These are phyloP conservation scores for Drosophila quasianomalipes DNA, from an alignment of 2,888 invertebrate species.

Conservation along the genomic window DNA sequence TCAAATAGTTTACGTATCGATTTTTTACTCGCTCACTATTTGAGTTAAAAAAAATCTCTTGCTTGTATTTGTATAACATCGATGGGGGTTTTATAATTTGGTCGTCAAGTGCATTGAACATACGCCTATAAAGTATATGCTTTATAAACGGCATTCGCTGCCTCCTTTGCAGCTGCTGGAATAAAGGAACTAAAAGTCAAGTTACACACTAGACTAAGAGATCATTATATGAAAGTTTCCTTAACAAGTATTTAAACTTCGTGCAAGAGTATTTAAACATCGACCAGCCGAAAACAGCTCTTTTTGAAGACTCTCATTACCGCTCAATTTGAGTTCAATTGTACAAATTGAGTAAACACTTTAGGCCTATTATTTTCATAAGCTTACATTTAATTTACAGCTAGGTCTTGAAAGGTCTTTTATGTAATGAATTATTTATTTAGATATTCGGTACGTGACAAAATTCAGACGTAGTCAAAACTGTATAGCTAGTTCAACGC, in stretches of 20 bases:
- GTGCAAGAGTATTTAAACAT: not conserved
- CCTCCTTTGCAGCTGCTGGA: not conserved
- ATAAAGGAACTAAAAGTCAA: not conserved
- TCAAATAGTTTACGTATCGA: slow-evolving; percentile 6
- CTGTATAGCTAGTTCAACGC: not conserved
- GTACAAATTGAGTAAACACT: not conserved
- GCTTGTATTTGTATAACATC: not conserved
- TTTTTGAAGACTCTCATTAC: not conserved
- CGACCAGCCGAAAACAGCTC: not conserved
- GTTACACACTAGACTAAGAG: not conserved
- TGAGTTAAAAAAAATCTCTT: not conserved
- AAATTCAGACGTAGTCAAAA: not conserved
- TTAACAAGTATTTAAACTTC: not conserved
- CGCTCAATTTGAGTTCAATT: not conserved
- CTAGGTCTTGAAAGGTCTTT: not conserved
- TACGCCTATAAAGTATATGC: not conserved
- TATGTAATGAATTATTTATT: slow-evolving; percentile 1
- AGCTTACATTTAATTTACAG: not conserved
- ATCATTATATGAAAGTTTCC: not conserved
- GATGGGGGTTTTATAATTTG: not conserved
- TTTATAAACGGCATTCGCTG: not conserved
- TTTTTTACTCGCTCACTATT: not conserved
- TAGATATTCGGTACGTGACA: not conserved
- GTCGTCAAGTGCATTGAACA: not conserved
- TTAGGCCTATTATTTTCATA: not conserved